Conservation (phyloP, 1,140 invertebrate genomes). For the Palaemon carinicauda region DNA sequence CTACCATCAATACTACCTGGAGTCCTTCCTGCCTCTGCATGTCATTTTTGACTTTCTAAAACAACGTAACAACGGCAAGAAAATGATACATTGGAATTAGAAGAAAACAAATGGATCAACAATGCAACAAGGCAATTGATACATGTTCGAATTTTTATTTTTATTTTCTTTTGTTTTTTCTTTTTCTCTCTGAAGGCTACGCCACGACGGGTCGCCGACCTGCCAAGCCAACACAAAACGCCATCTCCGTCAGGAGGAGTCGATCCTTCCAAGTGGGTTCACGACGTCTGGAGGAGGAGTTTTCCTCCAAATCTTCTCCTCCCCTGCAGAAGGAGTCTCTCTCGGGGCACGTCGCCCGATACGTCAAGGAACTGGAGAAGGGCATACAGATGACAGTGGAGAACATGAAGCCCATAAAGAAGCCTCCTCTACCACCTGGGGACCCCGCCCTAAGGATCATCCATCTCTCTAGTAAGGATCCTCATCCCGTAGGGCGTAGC, state of each 20-base stretch:
- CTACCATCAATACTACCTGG: too few species aligned
- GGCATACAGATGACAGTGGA: slow-evolving; percentile 56
- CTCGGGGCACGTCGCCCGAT: slow-evolving; percentile 53
- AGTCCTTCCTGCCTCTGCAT: too few species aligned
- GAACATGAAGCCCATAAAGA: slow-evolving; percentile 53
- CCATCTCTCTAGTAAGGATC: slow-evolving; percentile 39
- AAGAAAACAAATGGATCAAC: background rate
- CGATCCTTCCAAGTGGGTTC: slow-evolving; percentile 56
- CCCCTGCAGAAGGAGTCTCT: slow-evolving; percentile 3
- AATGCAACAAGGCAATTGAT: background rate
- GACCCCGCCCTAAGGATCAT: background rate
- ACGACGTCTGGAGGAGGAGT: slow-evolving; percentile 11
- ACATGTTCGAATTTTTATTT: background rate
- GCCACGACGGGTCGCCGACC: slow-evolving; percentile 56
- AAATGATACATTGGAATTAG: too few species aligned
- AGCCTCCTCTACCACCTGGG: background rate
- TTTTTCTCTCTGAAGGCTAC: slow-evolving; percentile 42
- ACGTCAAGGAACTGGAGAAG: slow-evolving; percentile 56
- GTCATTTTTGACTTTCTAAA: too few species aligned
- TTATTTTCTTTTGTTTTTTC: background rate
- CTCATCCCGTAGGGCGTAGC: background rate
- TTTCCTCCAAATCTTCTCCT: too few species aligned
- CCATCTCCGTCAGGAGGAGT: slow-evolving; percentile 48
- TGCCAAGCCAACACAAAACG: slow-evolving; percentile 25
- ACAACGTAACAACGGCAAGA: too few species aligned